Evolutionary conservation across 2,113 vertebrate genomes (phyloP).

Genomic region (Nerophis ophidion): DNA sequence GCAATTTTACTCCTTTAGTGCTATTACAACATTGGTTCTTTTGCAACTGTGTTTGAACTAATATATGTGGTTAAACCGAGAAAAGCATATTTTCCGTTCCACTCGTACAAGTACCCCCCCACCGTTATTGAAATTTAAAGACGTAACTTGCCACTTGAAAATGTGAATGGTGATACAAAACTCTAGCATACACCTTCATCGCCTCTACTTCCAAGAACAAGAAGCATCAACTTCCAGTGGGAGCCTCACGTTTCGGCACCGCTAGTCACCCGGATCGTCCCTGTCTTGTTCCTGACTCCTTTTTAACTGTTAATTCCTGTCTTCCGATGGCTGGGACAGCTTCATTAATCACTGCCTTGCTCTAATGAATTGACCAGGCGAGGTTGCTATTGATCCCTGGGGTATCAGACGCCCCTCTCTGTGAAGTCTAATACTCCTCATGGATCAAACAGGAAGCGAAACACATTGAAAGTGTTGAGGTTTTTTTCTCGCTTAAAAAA

Average conservation of each 20-base stretch:
- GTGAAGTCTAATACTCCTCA: slow-evolving; percentile 61
- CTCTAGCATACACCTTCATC: slow-evolving; percentile 28
- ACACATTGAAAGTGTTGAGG: slow-evolving; percentile 21
- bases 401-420: slow-evolving; percentile 45
- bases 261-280: slow-evolving; percentile 10
- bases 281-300: slow-evolving; percentile 21
- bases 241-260: slow-evolving; percentile 51
- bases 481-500: slow-evolving; percentile 23
- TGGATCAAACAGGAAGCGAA: slow-evolving; percentile 54
- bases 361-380: slow-evolving; percentile 64
- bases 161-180: no score
- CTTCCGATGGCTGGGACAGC: slow-evolving; percentile 54
- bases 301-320: slow-evolving; percentile 37
- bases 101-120: no score
- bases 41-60: no score
- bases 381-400: slow-evolving; percentile 59
- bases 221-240: slow-evolving; percentile 36
- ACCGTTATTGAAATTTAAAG: no score
- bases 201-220: slow-evolving; percentile 42
- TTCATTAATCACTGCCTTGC: slow-evolving; percentile 67
- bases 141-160: no score
- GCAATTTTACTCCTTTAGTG: no score
- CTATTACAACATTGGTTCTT: no score
- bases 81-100: no score
- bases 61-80: no score